Evolutionary conservation across 2,888 invertebrate species (phyloP).

Genomic region (Dorcus parallelipipedus): DNA sequence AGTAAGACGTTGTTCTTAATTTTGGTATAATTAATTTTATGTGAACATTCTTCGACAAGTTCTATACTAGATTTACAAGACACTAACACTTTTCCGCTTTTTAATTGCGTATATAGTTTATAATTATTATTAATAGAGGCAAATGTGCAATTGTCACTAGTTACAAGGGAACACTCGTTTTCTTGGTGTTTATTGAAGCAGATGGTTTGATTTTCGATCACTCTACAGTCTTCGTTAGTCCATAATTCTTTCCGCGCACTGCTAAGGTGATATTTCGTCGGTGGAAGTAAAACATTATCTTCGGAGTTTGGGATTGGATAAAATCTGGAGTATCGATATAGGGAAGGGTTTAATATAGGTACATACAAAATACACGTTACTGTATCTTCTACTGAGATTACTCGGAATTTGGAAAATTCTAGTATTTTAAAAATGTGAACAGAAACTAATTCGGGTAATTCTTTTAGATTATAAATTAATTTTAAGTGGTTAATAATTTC

Average conservation of each 20-base stretch:
- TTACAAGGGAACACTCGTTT: too few relatives aligned
- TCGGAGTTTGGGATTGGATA: not conserved
- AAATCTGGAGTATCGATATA: constrained; percentile 2
- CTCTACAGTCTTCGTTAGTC: not conserved
- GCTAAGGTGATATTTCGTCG: not conserved
- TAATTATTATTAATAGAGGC: too few relatives aligned
- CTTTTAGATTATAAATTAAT: constrained; percentile 15
- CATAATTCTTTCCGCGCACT: not conserved
- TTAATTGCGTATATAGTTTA: too few relatives aligned
- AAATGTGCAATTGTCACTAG: too few relatives aligned
- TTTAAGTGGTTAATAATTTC: constrained; percentile 15
- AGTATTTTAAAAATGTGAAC: constrained; percentile 11
- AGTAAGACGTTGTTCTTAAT: too few relatives aligned
- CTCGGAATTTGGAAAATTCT: constrained; percentile 6
- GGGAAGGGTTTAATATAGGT: constrained; percentile 3
- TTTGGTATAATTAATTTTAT: too few relatives aligned
- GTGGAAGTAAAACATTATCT: not conserved
- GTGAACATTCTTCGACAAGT: too few relatives aligned
- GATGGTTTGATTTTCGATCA: too few relatives aligned
- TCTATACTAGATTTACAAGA: too few relatives aligned
- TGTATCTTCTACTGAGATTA: constrained; percentile 1
- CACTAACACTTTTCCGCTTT: too few relatives aligned
- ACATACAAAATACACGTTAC: constrained; percentile 10
- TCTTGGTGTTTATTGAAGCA: too few relatives aligned
- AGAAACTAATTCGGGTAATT: constrained; percentile 14